These are phyloP conservation scores for Ophion obscuratus DNA, from an alignment of 2,888 invertebrate genomes.

Conservation along the genomic window DNA sequence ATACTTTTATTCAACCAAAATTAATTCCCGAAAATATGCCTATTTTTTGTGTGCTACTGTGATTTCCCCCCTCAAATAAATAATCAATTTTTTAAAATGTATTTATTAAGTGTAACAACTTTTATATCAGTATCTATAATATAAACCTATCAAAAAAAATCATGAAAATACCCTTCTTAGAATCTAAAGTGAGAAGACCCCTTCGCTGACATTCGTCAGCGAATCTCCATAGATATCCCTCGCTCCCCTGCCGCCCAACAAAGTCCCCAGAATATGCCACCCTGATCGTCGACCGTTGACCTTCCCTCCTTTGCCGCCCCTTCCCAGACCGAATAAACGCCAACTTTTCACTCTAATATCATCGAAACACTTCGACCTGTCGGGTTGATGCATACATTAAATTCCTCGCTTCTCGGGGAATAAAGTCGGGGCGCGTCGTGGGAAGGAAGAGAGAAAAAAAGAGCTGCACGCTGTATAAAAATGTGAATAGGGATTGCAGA, in stretches of 20 bases:
- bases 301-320: neutral
- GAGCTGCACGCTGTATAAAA: conserved; percentile 46
- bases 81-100: no score
- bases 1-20: no score
- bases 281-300: neutral
- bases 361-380: conserved; percentile 11
- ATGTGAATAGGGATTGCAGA: conserved; percentile 39
- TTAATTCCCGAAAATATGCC: no score
- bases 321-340: conserved; percentile 6
- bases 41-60: no score
- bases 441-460: conserved; percentile 21
- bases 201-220: neutral
- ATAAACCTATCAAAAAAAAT: no score
- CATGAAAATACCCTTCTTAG: no score
- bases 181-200: no score
- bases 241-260: neutral
- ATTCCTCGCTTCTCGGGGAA: conserved; percentile 4
- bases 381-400: conserved; percentile 25
- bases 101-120: no score
- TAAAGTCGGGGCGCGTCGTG: neutral
- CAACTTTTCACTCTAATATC: conserved; percentile 7
- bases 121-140: no score
- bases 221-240: neutral
- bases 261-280: neutral
- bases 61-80: no score